phyloP scores from a whole-genome alignment of 37 sponge, comb jelly and placozoan species.

The Dysidea cf. avara region DNA sequence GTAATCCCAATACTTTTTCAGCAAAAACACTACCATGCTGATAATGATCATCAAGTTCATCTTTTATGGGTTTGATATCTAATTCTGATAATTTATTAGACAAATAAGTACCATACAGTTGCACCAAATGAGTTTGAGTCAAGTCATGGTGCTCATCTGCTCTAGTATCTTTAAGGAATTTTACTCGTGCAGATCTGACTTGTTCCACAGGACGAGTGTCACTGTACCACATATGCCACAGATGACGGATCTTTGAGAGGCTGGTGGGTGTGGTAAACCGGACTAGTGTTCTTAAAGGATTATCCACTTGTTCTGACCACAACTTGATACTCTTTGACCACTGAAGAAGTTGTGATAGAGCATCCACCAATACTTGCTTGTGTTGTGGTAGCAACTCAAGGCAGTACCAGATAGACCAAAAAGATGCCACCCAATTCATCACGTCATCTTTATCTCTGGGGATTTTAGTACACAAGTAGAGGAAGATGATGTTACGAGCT shows the following conservation, averaged over 20 bases:
- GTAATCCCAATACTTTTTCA: constrained; percentile 8
- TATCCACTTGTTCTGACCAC: not conserved
- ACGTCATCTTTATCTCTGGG: not conserved
- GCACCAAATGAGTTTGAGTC: no score
- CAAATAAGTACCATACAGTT: no score
- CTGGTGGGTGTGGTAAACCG: constrained; percentile 1
- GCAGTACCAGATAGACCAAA: constrained; percentile 61
- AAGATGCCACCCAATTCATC: constrained; percentile 25
- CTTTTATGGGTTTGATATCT: no score
- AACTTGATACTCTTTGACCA: not conserved
- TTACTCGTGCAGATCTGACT: not conserved
- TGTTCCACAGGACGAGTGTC: not conserved
- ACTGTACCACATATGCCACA: constrained; percentile 38
- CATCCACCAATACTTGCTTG: not conserved
- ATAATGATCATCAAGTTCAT: no score
- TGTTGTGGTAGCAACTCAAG: constrained; percentile 40
- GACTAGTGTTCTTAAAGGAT: constrained; percentile 9
- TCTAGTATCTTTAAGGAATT: no score
- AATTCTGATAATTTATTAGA: no score
- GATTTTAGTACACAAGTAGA: constrained; percentile 17
- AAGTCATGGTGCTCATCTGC: no score
- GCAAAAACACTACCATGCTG: constrained; percentile 18
- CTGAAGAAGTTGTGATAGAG: constrained; percentile 13
- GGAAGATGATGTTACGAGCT: constrained; percentile 43
- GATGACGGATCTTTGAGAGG: not conserved